These are phyloP conservation scores for Nilaparvata lugens DNA, from an alignment of 1,140 invertebrate species.

Conservation along the genomic window DNA sequence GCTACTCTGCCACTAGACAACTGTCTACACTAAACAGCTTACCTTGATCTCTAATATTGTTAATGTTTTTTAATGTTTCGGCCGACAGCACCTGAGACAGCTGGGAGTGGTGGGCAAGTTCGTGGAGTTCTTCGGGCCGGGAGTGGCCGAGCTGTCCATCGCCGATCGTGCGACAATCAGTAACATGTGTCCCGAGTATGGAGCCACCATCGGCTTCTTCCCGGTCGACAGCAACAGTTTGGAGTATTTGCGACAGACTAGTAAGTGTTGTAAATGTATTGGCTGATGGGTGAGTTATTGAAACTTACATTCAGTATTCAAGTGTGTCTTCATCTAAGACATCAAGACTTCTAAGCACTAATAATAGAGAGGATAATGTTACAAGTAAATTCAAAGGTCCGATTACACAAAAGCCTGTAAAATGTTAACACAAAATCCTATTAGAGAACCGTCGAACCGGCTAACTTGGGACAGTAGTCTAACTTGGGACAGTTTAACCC, in stretches of 20 bases:
- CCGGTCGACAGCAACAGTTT: conserved; percentile 85
- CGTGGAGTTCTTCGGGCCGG: conserved; percentile 96
- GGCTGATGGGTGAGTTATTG: not conserved
- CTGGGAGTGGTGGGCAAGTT: conserved; percentile 97
- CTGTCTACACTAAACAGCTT: too few species aligned
- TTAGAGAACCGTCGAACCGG: too few species aligned
- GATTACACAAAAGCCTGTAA: too few species aligned
- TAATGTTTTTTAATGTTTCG: too few species aligned
- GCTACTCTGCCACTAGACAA: too few species aligned
- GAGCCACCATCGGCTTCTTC: conserved; percentile 94
- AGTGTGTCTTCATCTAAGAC: not conserved
- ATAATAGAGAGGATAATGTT: too few species aligned
- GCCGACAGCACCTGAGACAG: conserved; percentile 76
- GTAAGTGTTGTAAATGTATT: conserved; percentile 46
- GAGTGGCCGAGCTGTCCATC: conserved; percentile 80
- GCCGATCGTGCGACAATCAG: conserved; percentile 90
- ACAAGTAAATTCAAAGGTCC: too few species aligned
- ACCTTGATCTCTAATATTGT: too few species aligned
- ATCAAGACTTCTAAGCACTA: not conserved
- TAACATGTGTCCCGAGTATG: conserved; percentile 98
- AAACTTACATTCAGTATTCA: not conserved
- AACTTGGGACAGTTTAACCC: too few species aligned
- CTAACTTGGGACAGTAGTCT: too few species aligned
- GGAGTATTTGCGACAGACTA: conserved; percentile 79
- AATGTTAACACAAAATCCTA: too few species aligned